Conservation (phyloP, 53 echinoderm and acorn worm genomes). For the Paracentrotus lividus region DNA sequence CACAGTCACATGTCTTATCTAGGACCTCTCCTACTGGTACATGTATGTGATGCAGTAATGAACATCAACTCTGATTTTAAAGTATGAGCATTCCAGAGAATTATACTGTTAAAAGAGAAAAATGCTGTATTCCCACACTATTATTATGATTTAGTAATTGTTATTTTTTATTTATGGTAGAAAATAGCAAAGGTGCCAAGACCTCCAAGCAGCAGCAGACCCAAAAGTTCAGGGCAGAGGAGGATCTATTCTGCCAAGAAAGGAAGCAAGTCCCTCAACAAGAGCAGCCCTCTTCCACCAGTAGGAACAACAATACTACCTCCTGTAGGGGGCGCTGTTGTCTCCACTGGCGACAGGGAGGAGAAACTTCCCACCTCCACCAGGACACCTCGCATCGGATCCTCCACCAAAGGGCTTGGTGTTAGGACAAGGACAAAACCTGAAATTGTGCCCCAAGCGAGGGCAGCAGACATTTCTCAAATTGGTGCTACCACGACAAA, state of each 20-base stretch:
- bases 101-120: too few species aligned
- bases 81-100: too few species aligned
- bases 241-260: constrained; percentile 76
- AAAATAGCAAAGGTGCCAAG: constrained; percentile 76
- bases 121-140: not conserved
- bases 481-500: constrained; percentile 66
- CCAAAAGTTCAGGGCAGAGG: constrained; percentile 84
- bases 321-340: constrained; percentile 40
- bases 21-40: too few species aligned
- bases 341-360: constrained; percentile 30
- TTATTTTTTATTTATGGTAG: constrained; percentile 1
- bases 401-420: constrained; percentile 43
- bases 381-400: not conserved
- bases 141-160: not conserved
- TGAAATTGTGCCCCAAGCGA: constrained; percentile 57
- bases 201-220: constrained; percentile 83
- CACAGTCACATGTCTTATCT: too few species aligned
- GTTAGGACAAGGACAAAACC: constrained; percentile 59
- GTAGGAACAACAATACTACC: constrained; percentile 68
- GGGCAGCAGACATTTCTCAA: constrained; percentile 63
- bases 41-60: too few species aligned
- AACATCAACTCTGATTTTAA: too few species aligned
- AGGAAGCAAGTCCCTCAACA: constrained; percentile 81
- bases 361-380: constrained; percentile 14
- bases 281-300: constrained; percentile 89